Percentiles rank a stretch among this genome's conserved stretches.
phyloP scores from a whole-genome alignment of 2,113 vertebrate genomes.

The Trogon surrucura region DNA sequence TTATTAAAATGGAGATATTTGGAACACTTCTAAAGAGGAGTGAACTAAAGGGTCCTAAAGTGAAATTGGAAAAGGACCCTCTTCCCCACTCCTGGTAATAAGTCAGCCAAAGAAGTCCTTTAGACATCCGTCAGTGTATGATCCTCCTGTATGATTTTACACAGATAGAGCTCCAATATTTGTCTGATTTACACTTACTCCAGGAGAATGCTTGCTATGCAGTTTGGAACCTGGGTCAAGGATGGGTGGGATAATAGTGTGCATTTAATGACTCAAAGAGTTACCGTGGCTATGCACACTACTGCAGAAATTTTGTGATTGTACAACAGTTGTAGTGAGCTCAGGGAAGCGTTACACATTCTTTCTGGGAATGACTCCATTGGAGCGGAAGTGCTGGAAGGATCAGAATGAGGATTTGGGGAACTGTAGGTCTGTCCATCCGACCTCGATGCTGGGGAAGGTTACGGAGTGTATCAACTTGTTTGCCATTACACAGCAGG shows the following conservation, averaged over 20 bases:
- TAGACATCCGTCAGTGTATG: background rate
- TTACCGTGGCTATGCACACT: background rate
- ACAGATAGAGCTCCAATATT: background rate
- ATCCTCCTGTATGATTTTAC: background rate
- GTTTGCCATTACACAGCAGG: background rate
- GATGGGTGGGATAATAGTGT: background rate
- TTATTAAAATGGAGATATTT: background rate
- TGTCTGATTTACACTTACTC: background rate
- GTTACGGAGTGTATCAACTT: background rate
- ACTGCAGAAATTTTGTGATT: background rate
- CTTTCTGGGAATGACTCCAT: background rate
- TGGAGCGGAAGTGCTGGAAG: background rate
- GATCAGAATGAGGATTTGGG: background rate
- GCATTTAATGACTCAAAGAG: background rate
- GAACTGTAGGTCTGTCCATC: background rate
- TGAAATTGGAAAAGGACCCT: background rate
- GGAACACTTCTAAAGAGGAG: background rate
- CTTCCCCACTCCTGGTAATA: background rate
- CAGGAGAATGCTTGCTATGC: background rate
- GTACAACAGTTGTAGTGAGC: background rate
- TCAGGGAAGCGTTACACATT: background rate
- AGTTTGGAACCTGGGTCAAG: background rate
- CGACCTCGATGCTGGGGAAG: accelerated
- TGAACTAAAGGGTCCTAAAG: background rate
- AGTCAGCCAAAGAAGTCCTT: background rate